Evolutionary conservation across 2,888 invertebrate species (phyloP).

Genomic region (Meiosimyza platycephala): DNA sequence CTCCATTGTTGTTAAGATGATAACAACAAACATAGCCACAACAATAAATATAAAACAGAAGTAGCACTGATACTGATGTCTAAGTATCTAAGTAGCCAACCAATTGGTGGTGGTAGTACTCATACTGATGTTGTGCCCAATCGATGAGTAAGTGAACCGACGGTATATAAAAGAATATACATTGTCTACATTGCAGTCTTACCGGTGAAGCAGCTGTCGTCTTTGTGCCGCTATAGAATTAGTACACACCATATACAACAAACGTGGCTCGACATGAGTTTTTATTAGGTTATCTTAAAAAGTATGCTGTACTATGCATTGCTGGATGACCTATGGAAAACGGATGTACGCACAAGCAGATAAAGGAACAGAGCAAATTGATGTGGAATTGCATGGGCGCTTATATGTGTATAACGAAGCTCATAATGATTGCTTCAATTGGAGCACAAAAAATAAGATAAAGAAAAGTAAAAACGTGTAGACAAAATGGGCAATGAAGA

Average conservation of each 20-base stretch:
- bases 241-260: neutral
- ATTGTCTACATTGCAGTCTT: neutral
- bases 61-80: neutral
- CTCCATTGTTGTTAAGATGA: conserved; percentile 13
- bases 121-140: neutral
- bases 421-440: too few species aligned
- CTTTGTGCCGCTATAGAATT: neutral
- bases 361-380: too few species aligned
- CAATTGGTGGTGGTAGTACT: neutral
- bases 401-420: too few species aligned
- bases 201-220: conserved; percentile 15
- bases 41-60: conserved; percentile 7
- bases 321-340: too few species aligned
- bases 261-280: conserved; percentile 11
- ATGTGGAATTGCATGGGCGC: too few species aligned
- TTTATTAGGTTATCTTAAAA: conserved; percentile 21
- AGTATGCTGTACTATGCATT: neutral
- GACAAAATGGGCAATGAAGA: too few species aligned
- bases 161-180: conserved; percentile 2
- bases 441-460: too few species aligned
- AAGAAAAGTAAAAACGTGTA: too few species aligned
- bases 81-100: conserved; percentile 1
- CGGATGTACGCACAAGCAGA: too few species aligned
- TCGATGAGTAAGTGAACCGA: conserved; percentile 21
- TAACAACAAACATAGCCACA: conserved; percentile 17